Conservation (phyloP, 1,140 invertebrate species). For the Rhynchophorus ferrugineus region DNA sequence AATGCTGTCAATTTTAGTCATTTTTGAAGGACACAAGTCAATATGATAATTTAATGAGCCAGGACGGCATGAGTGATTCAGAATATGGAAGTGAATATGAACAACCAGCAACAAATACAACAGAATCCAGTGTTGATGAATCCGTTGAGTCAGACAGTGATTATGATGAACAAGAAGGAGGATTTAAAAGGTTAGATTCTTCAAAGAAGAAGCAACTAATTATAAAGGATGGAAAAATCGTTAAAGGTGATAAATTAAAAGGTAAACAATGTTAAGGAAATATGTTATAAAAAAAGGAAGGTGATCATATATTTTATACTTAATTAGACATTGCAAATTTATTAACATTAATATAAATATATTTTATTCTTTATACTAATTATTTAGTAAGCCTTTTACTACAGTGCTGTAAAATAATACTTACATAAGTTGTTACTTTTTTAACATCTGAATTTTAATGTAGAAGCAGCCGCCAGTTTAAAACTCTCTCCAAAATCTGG, state of each 20-base stretch:
- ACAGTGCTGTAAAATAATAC: neutral
- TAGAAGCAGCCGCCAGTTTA: conserved; percentile 5
- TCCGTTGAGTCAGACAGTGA: conserved; percentile 45
- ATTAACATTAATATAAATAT: no score
- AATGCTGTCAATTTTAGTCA: conserved; percentile 20
- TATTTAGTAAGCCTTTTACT: no score
- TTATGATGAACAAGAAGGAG: conserved; percentile 42
- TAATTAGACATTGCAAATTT: no score
- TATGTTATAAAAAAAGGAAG: neutral
- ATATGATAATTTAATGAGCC: conserved; percentile 47
- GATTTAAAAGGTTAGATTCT: conserved; percentile 48
- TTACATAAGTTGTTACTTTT: neutral
- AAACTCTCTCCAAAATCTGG: conserved; percentile 11
- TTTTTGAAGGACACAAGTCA: conserved; percentile 21
- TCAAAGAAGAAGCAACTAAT: conserved; percentile 64
- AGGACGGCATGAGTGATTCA: conserved; percentile 35
- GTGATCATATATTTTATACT: no score
- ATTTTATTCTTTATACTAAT: no score
- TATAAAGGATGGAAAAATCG: conserved; percentile 64
- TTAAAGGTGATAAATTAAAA: conserved; percentile 42
- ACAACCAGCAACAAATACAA: conserved; percentile 29
- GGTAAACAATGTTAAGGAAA: conserved; percentile 24
- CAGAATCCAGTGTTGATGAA: conserved; percentile 36
- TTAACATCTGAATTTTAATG: no score
- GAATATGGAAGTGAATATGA: conserved; percentile 40